Conservation (phyloP, 2,797 vertebrate species). For the Aphelocoma californica region DNA sequence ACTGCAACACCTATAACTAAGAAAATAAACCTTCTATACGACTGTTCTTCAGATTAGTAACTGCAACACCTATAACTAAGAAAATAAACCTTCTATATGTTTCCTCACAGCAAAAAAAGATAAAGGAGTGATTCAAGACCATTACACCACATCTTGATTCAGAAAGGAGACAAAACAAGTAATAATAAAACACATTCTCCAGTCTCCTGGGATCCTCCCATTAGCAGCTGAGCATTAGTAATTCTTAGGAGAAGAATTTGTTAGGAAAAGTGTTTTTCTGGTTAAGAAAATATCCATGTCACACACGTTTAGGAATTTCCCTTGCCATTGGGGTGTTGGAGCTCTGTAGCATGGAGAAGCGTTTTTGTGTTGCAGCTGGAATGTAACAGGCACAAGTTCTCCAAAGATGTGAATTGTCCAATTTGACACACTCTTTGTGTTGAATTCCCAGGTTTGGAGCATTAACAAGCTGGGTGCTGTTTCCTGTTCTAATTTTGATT, state of each 20-base stretch:
- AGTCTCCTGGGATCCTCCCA: not conserved
- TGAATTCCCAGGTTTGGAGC: not conserved
- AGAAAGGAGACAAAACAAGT: not conserved
- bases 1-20: not conserved
- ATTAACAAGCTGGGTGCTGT: not conserved
- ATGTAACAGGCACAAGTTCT: not conserved
- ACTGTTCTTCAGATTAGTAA: not conserved
- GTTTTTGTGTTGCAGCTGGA: not conserved
- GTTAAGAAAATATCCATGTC: not conserved
- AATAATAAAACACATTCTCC: not conserved
- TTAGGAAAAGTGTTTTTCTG: not conserved
- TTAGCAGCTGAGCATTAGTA: not conserved
- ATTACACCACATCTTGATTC: not conserved
- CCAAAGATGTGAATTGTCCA: not conserved
- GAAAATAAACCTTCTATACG: not conserved
- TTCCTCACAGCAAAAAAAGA: not conserved
- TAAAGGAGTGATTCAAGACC: not conserved
- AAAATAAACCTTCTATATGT: not conserved
- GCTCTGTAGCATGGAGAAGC: not conserved
- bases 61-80: not conserved
- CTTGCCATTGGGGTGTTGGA: rapidly evolving
- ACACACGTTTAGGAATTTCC: not conserved
- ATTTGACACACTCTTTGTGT: not conserved
- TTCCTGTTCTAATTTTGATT: not conserved
- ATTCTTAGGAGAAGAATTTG: not conserved